Base-by-base conservation (phyloP, 2,797 vertebrate genomes). In the Mormyrus hasselquistii region DNA sequence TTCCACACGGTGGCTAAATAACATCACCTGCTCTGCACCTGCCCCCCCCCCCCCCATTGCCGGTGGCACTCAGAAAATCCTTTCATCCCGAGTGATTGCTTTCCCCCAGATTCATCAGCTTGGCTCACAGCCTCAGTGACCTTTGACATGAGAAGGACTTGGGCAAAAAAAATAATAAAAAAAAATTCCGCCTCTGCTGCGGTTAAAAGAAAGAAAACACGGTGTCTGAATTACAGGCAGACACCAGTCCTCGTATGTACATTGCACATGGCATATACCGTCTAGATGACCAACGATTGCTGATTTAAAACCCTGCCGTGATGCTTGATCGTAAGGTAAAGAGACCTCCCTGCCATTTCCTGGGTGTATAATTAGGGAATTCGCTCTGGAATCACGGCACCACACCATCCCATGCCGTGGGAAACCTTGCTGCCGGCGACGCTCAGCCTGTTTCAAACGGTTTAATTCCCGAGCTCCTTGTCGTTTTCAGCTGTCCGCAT, bases 91-190 rank as follows among this genome's bases (percentile, higher is more conserved):
- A 14, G 16, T 84, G 86, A 88, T 84, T 84, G 73, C 89, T 89
- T 62, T 88, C 83, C 87, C 9, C 41, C 57, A 16, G 38, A 84
- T 59, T 89, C 76, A 88, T 88, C 89, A 88, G 53, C 52, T 73
- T 44, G 19, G 29, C 82, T 65, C 57, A 29, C 38, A 44, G 79
- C 59, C 6, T 59, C 50, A n/a, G 9, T 65, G 57, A 55, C 79
- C 62, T 62, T 55, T 85, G 82, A 90, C 59, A 86, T n/a, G 53
- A 47, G 38, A 73, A 73, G 59, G n/a, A 73, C 9, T 82, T 83
- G 53, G 10, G 47, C 34, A 86, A 53, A n/a, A 34, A 57, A 55
- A 55, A 86, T 34, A 10, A 86, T 12, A 38, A 22, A 22, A 62
- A 57, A 22, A 86, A 76, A 88, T 53, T 22, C 19, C 25, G 25